Percentiles rank a stretch among this genome's conserved stretches.
Evolutionary conservation across 2,888 invertebrate genomes (phyloP).

Genomic region (Cheilosia soror): DNA sequence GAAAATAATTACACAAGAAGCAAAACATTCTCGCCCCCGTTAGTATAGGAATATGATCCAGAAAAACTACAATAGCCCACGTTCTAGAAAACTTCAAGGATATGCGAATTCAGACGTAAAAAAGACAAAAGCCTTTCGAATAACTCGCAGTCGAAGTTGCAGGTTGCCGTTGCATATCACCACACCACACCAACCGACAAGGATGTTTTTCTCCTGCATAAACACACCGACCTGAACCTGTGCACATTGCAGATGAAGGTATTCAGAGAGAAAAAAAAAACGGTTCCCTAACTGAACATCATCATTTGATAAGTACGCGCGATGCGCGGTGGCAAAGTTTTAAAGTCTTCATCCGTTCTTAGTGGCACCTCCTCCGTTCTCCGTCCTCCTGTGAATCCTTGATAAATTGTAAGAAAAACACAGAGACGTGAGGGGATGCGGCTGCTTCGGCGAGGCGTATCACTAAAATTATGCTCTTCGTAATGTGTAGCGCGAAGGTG

Average conservation of each 20-base stretch:
- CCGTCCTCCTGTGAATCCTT: constrained; percentile 15
- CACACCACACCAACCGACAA: constrained; percentile 10
- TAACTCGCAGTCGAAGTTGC: constrained; percentile 5
- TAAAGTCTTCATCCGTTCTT: constrained; percentile 39
- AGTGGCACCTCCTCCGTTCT: constrained; percentile 16
- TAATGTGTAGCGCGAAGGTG: constrained; percentile 25
- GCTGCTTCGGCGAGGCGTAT: constrained; percentile 5
- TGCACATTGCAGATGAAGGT: constrained; percentile 20
- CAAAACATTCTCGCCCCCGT: constrained; percentile 45
- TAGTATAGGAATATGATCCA: constrained; percentile 9
- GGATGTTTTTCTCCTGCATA: constrained; percentile 36
- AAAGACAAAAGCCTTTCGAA: constrained; percentile 41
- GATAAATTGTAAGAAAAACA: constrained; percentile 29
- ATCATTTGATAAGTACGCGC: constrained; percentile 37
- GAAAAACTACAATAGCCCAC: constrained; percentile 14
- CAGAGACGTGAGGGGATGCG: background rate
- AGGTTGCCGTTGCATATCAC: constrained; percentile 14
- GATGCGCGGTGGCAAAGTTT: constrained; percentile 14
- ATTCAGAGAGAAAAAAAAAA: constrained; percentile 4
- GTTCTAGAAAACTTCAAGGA: constrained; percentile 31
- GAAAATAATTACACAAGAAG: constrained; percentile 68
- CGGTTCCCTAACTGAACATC: constrained; percentile 3
- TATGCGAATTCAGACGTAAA: constrained; percentile 37
- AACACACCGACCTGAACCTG: background rate
- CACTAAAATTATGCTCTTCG: constrained; percentile 25